Percentiles rank a stretch among this genome's conserved stretches.
Evolutionary conservation across 1,140 invertebrate species (phyloP).

Genomic region (Drosophila bocki): DNA sequence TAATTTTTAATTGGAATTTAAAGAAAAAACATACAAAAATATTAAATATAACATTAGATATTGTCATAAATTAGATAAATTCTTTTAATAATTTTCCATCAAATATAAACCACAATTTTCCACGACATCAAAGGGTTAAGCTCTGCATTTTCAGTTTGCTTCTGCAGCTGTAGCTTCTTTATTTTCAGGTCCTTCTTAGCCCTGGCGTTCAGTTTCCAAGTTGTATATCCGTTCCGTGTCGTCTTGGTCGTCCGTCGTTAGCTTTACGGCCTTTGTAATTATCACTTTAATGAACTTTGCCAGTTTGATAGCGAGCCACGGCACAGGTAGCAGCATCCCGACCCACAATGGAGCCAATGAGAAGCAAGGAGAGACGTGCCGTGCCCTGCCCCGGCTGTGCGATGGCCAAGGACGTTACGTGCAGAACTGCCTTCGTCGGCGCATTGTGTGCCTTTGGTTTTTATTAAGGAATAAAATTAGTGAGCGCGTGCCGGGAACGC

Average conservation of each 20-base stretch:
- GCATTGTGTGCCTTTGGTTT: conserved; percentile 59
- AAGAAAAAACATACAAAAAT: too few relatives aligned
- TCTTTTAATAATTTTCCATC: background rate
- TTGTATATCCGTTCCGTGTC: conserved; percentile 51
- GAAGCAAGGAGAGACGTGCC: conserved; percentile 3
- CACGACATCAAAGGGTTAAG: conserved; percentile 1
- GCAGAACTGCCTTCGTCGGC: conserved; percentile 26
- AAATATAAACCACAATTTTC: background rate
- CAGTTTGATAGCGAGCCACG: conserved; percentile 66
- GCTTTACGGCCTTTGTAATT: conserved; percentile 75
- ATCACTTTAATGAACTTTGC: conserved; percentile 83
- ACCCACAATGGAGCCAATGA: conserved; percentile 40
- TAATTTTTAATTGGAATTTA: background rate
- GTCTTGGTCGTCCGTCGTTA: conserved; percentile 29
- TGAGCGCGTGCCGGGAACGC: conserved; percentile 75
- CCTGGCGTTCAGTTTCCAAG: conserved; percentile 22
- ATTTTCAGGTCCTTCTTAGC: background rate
- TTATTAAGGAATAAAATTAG: conserved; percentile 84
- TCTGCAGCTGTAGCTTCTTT: background rate
- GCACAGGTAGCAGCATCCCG: conserved; percentile 27
- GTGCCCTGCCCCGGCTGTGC: background rate
- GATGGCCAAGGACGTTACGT: conserved; percentile 24
- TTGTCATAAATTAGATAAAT: background rate
- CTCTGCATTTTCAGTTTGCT: background rate
- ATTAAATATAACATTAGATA: too few relatives aligned